phyloP scores from a whole-genome alignment of 35 echinoderm and acorn worm genomes.

The Holothuria glaberrima region DNA sequence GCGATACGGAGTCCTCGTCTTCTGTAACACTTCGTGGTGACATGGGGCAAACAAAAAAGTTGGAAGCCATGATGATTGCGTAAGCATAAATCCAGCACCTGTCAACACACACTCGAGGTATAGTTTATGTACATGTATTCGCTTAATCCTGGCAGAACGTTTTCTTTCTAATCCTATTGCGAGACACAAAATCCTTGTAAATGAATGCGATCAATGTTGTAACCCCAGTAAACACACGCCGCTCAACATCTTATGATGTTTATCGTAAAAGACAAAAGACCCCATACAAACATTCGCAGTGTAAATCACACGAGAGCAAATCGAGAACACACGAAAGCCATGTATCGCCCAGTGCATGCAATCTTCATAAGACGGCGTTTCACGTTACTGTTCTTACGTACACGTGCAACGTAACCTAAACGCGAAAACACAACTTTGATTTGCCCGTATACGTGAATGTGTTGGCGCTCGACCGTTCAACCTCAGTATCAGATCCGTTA shows the following conservation, averaged over 20 bases:
- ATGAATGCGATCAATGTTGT: constrained; percentile 34
- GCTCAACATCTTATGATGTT: constrained; percentile 40
- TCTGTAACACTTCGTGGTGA: constrained; percentile 20
- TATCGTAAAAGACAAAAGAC: constrained; percentile 43
- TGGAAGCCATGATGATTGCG: constrained; percentile 65
- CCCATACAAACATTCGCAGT: constrained; percentile 26
- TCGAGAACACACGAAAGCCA: constrained; percentile 7
- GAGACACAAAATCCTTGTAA: constrained; percentile 40
- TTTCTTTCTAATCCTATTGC: constrained; percentile 28
- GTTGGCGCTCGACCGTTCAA: constrained; percentile 49
- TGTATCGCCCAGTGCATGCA: neutral
- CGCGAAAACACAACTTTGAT: constrained; percentile 43
- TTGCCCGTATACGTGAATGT: constrained; percentile 14
- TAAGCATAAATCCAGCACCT: constrained; percentile 48
- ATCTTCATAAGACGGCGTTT: constrained; percentile 41
- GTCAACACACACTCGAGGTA: neutral
- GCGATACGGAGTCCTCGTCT: constrained; percentile 56
- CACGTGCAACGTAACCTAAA: constrained; percentile 47
- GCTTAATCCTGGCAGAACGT: constrained; percentile 25
- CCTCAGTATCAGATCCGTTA: neutral
- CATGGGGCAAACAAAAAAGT: constrained; percentile 58
- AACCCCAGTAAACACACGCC: constrained; percentile 30
- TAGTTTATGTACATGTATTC: constrained; percentile 40
- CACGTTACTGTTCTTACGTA: constrained; percentile 43
- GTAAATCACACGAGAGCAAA: neutral